Evolutionary conservation across 2,113 vertebrate species (phyloP).

Genomic region (Dendrocopos noguchii): DNA sequence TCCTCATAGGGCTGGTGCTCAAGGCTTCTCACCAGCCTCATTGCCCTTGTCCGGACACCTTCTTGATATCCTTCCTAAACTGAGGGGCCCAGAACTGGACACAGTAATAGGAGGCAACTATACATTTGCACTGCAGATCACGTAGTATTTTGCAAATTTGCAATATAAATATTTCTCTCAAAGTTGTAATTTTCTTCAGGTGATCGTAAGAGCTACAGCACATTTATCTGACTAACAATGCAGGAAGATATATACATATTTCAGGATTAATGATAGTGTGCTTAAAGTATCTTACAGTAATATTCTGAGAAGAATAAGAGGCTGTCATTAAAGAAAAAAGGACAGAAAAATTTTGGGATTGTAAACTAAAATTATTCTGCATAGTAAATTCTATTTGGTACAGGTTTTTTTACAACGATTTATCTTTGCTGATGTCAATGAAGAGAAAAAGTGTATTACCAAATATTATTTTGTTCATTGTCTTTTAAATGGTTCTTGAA

Average conservation of each 20-base stretch:
- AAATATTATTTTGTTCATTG: neutral
- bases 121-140: constrained; percentile 5
- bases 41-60: no score
- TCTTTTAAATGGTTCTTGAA: neutral
- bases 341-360: constrained; percentile 18
- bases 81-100: no score
- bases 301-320: constrained; percentile 57
- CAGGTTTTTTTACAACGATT: neutral
- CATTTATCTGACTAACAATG: constrained; percentile 60
- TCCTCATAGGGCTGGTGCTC: no score
- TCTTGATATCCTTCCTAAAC: no score
- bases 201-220: constrained; percentile 37
- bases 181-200: constrained; percentile 59
- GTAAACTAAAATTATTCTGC: constrained; percentile 57
- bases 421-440: neutral
- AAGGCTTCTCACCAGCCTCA: no score
- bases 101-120: neutral
- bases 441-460: neutral
- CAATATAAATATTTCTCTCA: constrained; percentile 43
- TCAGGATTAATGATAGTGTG: constrained; percentile 71
- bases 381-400: neutral
- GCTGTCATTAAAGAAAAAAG: constrained; percentile 57
- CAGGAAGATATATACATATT: constrained; percentile 58
- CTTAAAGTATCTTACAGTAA: constrained; percentile 45
- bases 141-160: constrained; percentile 20